Percentiles rank a stretch among this genome's conserved stretches.
Conservation (phyloP, 1,140 invertebrate species). For the Myzus persicae region DNA sequence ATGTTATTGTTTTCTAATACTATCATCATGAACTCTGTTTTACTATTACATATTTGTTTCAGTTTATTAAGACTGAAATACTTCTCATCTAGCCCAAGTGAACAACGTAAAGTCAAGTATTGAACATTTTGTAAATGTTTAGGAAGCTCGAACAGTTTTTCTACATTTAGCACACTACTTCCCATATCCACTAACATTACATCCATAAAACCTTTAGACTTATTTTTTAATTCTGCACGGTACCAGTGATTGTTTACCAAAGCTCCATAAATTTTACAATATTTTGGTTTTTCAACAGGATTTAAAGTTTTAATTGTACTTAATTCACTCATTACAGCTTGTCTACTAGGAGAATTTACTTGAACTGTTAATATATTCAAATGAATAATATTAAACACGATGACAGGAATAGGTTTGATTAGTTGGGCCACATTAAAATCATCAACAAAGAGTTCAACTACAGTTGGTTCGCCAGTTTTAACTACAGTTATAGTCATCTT, state of each 20-base stretch:
- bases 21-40: constrained; percentile 34
- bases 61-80: not conserved
- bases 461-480: constrained; percentile 1
- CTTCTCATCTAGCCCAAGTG: not conserved
- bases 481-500: not conserved
- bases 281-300: not conserved
- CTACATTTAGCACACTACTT: not conserved
- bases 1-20: not conserved
- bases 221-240: not conserved
- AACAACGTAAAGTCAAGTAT: not conserved
- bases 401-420: constrained; percentile 27
- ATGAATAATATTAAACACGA: not conserved
- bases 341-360: not conserved
- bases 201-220: not conserved
- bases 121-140: not conserved
- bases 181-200: constrained; percentile 22
- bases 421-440: not conserved
- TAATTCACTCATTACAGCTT: not conserved
- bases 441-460: constrained; percentile 23
- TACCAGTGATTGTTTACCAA: not conserved
- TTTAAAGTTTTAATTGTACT: not conserved
- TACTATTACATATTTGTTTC: not conserved
- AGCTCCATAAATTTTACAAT: constrained; percentile 29
- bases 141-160: constrained; percentile 16
- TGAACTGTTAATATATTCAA: constrained; percentile 22